phyloP scores from a whole-genome alignment of 1,140 invertebrate genomes.

The Drosophila funebris region DNA sequence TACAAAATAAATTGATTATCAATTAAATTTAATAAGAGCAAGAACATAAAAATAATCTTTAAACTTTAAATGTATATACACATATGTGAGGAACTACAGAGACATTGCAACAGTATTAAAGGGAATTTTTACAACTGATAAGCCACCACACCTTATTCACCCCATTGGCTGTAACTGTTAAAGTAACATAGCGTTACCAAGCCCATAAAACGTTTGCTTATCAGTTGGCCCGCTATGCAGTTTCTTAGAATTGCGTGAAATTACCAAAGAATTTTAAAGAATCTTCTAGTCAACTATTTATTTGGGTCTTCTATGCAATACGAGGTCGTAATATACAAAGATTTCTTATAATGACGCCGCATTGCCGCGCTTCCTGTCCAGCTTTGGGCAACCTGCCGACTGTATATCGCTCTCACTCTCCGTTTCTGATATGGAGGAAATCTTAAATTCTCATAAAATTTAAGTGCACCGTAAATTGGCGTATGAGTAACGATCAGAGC shows the following conservation, averaged over 20 bases:
- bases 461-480: conserved; percentile 78
- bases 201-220: conserved; percentile 31
- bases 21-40: no score
- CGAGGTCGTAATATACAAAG: neutral
- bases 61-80: neutral
- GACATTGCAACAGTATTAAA: neutral
- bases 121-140: conserved; percentile 22
- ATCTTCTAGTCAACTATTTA: conserved; percentile 17
- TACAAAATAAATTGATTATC: no score
- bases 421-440: conserved; percentile 69
- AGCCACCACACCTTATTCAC: neutral
- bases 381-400: conserved; percentile 23
- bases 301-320: neutral
- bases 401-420: conserved; percentile 31
- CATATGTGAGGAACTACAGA: neutral
- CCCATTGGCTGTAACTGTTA: neutral
- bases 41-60: neutral
- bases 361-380: conserved; percentile 53
- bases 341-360: conserved; percentile 27
- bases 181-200: conserved; percentile 7
- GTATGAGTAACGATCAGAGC: conserved; percentile 74
- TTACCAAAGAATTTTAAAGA: neutral
- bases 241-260: conserved; percentile 14
- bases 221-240: conserved; percentile 18
- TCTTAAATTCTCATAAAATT: conserved; percentile 81